These are phyloP conservation scores for Andricus grossulariae DNA, from an alignment of 1,140 invertebrate species.

Conservation along the genomic window DNA sequence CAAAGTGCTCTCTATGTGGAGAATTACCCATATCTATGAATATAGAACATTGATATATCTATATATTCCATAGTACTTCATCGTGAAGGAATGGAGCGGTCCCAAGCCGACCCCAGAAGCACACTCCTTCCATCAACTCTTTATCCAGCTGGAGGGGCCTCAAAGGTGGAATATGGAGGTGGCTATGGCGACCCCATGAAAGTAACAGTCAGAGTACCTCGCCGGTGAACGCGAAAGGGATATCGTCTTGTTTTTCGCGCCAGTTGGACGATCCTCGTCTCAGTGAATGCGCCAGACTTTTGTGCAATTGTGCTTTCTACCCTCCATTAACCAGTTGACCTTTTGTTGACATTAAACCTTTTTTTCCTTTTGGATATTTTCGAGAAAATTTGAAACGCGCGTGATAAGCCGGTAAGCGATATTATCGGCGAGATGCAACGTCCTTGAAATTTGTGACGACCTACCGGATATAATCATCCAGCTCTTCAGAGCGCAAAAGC, in stretches of 20 bases:
- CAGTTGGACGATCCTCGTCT: slow-evolving; percentile 54
- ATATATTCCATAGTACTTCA: too few relatives aligned
- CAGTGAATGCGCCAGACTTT: slow-evolving; percentile 51
- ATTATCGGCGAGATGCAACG: slow-evolving; percentile 2
- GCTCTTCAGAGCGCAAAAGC: slow-evolving; percentile 42
- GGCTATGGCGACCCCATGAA: slow-evolving; percentile 68
- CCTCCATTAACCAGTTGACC: background rate
- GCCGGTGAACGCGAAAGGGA: slow-evolving; percentile 53
- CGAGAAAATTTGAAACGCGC: background rate
- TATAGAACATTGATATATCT: too few relatives aligned
- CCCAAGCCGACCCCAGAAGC: slow-evolving; percentile 42
- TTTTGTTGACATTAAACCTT: background rate
- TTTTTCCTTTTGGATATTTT: background rate
- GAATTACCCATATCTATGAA: too few relatives aligned
- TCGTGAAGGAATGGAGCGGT: slow-evolving; percentile 45
- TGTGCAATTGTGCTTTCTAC: slow-evolving; percentile 8
- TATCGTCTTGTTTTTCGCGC: slow-evolving; percentile 40
- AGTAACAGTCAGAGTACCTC: slow-evolving; percentile 68
- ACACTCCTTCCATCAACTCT: slow-evolving; percentile 9
- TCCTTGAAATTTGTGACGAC: slow-evolving; percentile 15
- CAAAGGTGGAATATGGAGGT: slow-evolving; percentile 51
- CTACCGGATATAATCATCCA: slow-evolving; percentile 44
- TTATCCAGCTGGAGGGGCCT: slow-evolving; percentile 52
- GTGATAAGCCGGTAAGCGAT: background rate
- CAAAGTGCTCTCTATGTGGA: too few relatives aligned